Evolutionary conservation across 2,888 invertebrate species (phyloP).

Genomic region (Periphyllus acericola): DNA sequence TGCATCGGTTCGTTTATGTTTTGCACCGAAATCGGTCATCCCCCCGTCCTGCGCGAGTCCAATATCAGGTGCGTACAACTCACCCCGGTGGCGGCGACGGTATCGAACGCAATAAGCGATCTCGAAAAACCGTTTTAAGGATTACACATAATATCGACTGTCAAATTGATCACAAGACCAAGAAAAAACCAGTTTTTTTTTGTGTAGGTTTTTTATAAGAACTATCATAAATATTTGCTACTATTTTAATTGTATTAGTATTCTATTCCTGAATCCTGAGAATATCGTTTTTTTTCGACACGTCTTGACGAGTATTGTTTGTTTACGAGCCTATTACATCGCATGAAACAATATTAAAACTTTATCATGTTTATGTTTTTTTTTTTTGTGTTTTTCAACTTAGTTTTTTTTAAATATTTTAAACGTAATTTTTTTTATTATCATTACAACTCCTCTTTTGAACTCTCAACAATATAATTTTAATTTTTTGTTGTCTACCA

Average conservation of each 20-base stretch:
- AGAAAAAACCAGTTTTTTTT: too few relatives aligned
- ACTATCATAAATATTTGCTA: too few relatives aligned
- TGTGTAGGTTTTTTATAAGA: too few relatives aligned
- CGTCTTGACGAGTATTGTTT: background rate
- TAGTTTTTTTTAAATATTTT: slow-evolving; percentile 28
- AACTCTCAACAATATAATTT: slow-evolving; percentile 15
- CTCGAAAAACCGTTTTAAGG: background rate
- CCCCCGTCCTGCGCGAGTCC: background rate
- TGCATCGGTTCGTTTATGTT: background rate
- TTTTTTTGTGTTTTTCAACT: background rate
- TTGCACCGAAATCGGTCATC: background rate
- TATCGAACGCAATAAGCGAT: background rate
- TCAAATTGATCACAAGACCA: background rate
- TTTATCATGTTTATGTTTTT: background rate
- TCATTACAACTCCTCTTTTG: slow-evolving; percentile 34
- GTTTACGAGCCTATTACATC: background rate
- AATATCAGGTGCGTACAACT: background rate
- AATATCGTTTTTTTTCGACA: background rate
- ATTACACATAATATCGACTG: background rate
- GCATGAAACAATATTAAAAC: background rate
- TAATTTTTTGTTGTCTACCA: slow-evolving; percentile 3
- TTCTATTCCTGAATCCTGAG: too few relatives aligned
- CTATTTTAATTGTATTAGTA: too few relatives aligned
- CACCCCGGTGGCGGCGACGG: background rate
- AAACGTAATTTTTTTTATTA: slow-evolving; percentile 10